Evolutionary conservation across 2,797 vertebrate species (phyloP), one percentile per base, ranked within the genome.

Genomic region (Falco novaeseelandiae): DNA sequence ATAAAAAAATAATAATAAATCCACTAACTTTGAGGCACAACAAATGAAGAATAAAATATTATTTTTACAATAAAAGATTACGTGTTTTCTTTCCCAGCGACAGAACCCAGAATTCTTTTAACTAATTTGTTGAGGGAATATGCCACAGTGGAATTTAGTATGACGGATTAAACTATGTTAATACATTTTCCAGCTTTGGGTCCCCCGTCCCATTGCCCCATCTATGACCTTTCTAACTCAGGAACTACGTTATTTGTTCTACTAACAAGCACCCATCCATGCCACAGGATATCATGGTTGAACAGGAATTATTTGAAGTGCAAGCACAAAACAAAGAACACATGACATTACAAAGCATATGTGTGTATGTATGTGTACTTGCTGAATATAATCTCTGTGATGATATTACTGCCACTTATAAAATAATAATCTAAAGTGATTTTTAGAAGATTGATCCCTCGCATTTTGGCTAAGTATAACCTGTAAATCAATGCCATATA

Each of bases 71-170:
- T 82, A 96, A 89, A 94, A 87, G 90, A 83, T 67, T 85, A 78
- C 89, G 71, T 85, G 86, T 85, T 94, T 95, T 96, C 40, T 95
- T 94, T 95, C 76, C 70, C 83, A 87, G 40, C 96, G 97, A 97
- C 91, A 98, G 90, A 95, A 96, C 81, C 91, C 97, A 97, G 96
- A 95, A 97, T 96, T 95, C 97, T 97, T 97, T 96, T 94, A 97
- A 96, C 95, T 97, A 96, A 98, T 98, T 98, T 98, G 97, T 98
- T 98, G 97, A 97, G 96, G 97, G 98, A 98, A 97, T 97, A 97
- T 97, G 98, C 96, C 98, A 97, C 96, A 96, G 93, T 97, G 98
- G 98, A 98, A 98, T 98, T 97, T 97, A 91, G 95, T 98, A 96
- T 98, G 98, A 98, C 97, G 98, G 97, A 98, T 98, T 98, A 98